Percentiles rank a stretch among this genome's conserved stretches.
Evolutionary conservation across 2,113 vertebrate genomes (phyloP).

Genomic region (Lathamus discolor): DNA sequence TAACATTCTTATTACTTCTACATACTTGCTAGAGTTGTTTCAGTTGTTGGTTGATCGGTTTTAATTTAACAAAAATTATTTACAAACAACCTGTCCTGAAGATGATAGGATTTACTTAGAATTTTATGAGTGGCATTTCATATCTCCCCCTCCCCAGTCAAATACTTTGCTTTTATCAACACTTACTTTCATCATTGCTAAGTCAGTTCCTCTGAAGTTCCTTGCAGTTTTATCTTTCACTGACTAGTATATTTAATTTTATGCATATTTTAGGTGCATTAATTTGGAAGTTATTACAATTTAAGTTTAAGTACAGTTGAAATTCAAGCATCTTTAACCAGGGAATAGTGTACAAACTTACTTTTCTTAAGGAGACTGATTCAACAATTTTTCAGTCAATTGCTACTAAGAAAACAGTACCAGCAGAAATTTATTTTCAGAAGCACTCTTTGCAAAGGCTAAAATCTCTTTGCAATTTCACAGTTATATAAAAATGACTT

Average conservation of each 20-base stretch:
- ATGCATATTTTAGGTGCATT: not conserved
- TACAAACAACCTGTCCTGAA: not conserved
- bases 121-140: not conserved
- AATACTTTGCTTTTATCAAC: not conserved
- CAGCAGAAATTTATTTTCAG: not conserved
- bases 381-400: not conserved
- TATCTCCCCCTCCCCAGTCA: not conserved
- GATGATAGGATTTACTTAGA: not conserved
- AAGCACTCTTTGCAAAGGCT: conserved; percentile 8
- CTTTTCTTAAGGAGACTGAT: not conserved
- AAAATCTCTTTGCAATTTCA: not conserved
- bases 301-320: not conserved
- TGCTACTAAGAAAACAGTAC: not conserved
- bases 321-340: not conserved
- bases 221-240: not conserved
- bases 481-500: not conserved
- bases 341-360: not conserved
- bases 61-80: not conserved
- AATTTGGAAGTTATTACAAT: not conserved
- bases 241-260: not conserved
- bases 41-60: not conserved
- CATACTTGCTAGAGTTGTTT: not conserved
- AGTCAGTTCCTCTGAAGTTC: not conserved
- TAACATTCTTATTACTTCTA: not conserved
- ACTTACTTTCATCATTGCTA: not conserved